A percentile compares a stretch with the other conserved stretches of the same genome.
Evolutionary conservation across 1,140 invertebrate genomes (phyloP).

Genomic region (Dufourea novaeangliae): DNA sequence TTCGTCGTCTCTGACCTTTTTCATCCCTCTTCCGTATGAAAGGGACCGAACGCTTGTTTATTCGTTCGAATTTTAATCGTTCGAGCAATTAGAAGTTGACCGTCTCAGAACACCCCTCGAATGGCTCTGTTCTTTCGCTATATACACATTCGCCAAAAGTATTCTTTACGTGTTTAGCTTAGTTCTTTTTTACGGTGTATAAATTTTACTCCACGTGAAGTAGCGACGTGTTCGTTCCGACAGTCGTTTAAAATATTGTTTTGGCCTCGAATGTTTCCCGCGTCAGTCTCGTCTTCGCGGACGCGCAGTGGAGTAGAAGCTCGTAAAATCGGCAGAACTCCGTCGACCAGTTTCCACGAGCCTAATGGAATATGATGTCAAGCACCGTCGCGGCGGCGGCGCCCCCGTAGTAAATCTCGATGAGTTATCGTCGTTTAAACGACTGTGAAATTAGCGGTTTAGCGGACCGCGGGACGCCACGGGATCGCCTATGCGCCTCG

Average conservation of each 20-base stretch:
- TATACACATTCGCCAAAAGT: no score
- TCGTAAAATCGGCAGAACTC: conserved; percentile 70
- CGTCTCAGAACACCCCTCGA: not conserved
- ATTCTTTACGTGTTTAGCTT: no score
- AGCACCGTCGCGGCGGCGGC: conserved; percentile 48
- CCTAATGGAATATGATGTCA: conserved; percentile 81
- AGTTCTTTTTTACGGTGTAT: no score
- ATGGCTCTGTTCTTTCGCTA: no score
- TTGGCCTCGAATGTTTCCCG: no score
- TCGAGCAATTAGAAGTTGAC: not conserved
- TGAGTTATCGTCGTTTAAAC: conserved; percentile 80
- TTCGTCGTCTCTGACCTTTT: not conserved
- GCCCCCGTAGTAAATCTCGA: conserved; percentile 75
- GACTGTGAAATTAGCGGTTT: conserved; percentile 82
- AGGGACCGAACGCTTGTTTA: not conserved
- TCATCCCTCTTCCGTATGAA: not conserved
- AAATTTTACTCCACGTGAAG: no score
- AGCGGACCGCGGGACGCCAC: conserved; percentile 55
- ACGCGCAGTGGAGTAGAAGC: conserved; percentile 48
- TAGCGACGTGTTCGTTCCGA: no score
- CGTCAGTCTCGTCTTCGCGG: not conserved
- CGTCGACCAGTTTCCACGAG: conserved; percentile 43
- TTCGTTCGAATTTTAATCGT: not conserved
- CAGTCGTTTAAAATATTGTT: no score
- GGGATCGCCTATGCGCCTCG: conserved; percentile 71